Evolutionary conservation across 1,140 invertebrate species (phyloP), one percentile per base, ranked within the genome.

Genomic region (Vollenhovia emeryi): DNA sequence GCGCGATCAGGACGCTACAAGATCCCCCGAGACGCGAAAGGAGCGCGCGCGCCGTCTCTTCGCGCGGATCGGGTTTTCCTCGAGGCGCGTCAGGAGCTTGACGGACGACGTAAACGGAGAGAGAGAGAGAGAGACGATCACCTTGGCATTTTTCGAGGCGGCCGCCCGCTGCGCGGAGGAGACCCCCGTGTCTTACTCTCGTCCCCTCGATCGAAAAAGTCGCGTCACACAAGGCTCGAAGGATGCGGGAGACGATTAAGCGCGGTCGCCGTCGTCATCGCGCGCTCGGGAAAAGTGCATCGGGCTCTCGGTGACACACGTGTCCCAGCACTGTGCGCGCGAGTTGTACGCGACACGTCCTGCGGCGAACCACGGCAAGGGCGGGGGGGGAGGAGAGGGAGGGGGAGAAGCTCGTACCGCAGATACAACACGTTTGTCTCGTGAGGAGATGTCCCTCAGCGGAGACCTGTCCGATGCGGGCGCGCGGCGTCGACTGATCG

Each of bases 401-500:
- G 0, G 13, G 13, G 52, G 3, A 5, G 0, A 21, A 27, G 62
- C 48, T 55, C 33, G 64, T 57, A 1, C 30, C 21, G 21, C 15
- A 33, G 76, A 55, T 80, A 11, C 24, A 48, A 40, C 43, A 30
- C 43, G 55, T 13, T 30, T n/a, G 18, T 48, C 11, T 9, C 4
- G 13, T 30, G 5, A 43, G 21, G 27, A 36, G 48, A 43, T 43
- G 24, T 7, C 73, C 36, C 27, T 45, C 83, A 85, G 92, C 66
- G 24, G 45, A 0, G 24, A 68, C 79, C 91, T 90, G 83, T 75
- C 82, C 92, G 87, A 76, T 79, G 90, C 85, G 93, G 94, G 91
- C 94, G 94, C 94, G 93, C 91, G 92, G 92, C 93, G 91, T 93
- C 92, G 91, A 95, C 94, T 95, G 94, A 94, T 89, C 91, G 78